phyloP scores from a whole-genome alignment of 2,888 invertebrate species.

The Sericinus montela region DNA sequence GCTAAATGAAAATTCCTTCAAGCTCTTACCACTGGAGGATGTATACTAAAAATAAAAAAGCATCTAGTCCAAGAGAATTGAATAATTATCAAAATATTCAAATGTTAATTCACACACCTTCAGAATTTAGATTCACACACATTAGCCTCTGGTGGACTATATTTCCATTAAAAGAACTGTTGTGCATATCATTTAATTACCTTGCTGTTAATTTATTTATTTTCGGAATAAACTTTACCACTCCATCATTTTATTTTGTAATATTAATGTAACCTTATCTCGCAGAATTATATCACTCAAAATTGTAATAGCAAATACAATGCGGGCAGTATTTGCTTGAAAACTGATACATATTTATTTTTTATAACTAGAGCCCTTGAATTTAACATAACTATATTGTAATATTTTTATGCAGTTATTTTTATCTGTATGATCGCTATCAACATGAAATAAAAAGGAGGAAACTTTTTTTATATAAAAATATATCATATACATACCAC shows the following conservation, averaged over 20 bases:
- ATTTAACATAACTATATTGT: neutral
- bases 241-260: too few species aligned
- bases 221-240: too few species aligned
- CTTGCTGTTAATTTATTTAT: too few species aligned
- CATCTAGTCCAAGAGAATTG: neutral
- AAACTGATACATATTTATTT: neutral
- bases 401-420: too few species aligned
- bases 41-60: neutral
- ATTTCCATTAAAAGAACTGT: too few species aligned
- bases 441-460: neutral
- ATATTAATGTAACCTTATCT: too few species aligned
- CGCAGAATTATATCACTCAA: too few species aligned
- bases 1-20: neutral
- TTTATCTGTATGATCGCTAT: conserved; percentile 2
- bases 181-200: too few species aligned
- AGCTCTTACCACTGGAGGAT: neutral
- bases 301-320: too few species aligned
- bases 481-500: conserved; percentile 45
- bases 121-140: too few species aligned
- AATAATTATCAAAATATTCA: neutral
- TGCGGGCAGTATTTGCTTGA: neutral
- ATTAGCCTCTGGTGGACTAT: too few species aligned
- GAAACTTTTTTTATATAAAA: conserved; percentile 27
- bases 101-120: too few species aligned
- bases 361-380: neutral